Evolutionary conservation across 35 echinoderm and acorn worm species (phyloP).

Genomic region (Eucidaris tribuloides): DNA sequence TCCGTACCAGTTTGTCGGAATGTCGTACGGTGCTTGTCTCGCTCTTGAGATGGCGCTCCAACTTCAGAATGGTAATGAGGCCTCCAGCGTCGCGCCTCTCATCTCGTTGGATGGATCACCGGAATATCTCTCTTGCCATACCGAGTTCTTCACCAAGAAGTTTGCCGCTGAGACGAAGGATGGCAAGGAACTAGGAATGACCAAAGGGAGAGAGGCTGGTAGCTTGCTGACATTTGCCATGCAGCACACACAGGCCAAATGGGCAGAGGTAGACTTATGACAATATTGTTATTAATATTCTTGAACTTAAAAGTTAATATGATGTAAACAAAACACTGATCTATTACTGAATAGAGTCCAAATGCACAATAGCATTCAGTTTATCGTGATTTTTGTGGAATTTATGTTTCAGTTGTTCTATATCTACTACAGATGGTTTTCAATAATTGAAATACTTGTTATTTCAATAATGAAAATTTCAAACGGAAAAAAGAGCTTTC

Average conservation of each 20-base stretch:
- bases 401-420: too few species aligned
- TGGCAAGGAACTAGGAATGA: conserved; percentile 18
- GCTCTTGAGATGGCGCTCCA: conserved; percentile 68
- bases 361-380: too few species aligned
- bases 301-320: too few species aligned
- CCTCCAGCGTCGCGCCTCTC: conserved; percentile 10
- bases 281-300: too few species aligned
- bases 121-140: conserved; percentile 51
- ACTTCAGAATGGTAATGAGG: background rate
- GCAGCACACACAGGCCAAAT: conserved; percentile 27
- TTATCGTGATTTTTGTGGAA: too few species aligned
- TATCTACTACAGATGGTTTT: too few species aligned
- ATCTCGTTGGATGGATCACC: conserved; percentile 77
- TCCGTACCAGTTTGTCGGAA: conserved; percentile 54
- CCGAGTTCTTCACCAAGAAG: conserved; percentile 56
- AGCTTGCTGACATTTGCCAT: conserved; percentile 44
- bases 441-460: too few species aligned
- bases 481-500: too few species aligned
- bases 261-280: conserved; percentile 33
- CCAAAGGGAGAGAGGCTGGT: conserved; percentile 24
- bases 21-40: conserved; percentile 69
- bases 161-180: conserved; percentile 23
- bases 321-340: too few species aligned
- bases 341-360: too few species aligned
- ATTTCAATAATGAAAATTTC: too few species aligned